Percentiles rank a stretch among this genome's conserved stretches.
Evolutionary conservation across 1,140 invertebrate genomes (phyloP).

Genomic region (Archegozetes longisetosus): DNA sequence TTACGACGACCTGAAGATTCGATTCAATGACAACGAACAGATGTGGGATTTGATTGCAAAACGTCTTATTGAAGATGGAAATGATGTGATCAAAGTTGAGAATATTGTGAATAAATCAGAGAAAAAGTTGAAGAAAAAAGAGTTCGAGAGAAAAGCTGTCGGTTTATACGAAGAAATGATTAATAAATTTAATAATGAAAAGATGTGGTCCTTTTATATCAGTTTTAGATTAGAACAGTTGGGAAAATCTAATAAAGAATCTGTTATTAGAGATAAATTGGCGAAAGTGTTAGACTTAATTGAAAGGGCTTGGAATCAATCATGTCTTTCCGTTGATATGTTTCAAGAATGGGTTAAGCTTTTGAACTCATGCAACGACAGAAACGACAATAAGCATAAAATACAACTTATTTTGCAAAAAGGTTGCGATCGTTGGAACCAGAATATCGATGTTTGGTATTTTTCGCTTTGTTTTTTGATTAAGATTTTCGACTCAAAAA

Average conservation of each 20-base stretch:
- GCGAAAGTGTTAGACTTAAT: constrained; percentile 9
- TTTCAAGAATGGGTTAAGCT: constrained; percentile 8
- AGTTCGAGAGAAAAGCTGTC: constrained; percentile 26
- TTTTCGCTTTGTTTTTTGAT: neutral
- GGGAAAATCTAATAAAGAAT: neutral
- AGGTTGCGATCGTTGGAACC: constrained; percentile 16
- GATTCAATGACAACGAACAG: constrained; percentile 27
- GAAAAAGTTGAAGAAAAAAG: constrained; percentile 27
- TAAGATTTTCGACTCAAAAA: neutral
- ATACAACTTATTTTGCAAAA: constrained; percentile 11
- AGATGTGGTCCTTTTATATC: constrained; percentile 38
- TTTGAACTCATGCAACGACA: constrained; percentile 8
- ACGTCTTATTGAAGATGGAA: constrained; percentile 28
- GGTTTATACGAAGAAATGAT: constrained; percentile 35
- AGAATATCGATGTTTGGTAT: constrained; percentile 16
- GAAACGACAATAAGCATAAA: constrained; percentile 18
- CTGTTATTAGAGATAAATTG: constrained; percentile 16
- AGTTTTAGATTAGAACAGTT: constrained; percentile 34
- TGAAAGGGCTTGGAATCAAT: constrained; percentile 12
- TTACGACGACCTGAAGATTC: constrained; percentile 30
- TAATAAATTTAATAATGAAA: constrained; percentile 35
- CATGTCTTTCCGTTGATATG: neutral
- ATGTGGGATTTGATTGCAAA: constrained; percentile 41
- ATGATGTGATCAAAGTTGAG: neutral
- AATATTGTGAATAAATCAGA: constrained; percentile 18